Conservation (phyloP, 2,797 vertebrate species). For the Arrhamphus sclerolepis region DNA sequence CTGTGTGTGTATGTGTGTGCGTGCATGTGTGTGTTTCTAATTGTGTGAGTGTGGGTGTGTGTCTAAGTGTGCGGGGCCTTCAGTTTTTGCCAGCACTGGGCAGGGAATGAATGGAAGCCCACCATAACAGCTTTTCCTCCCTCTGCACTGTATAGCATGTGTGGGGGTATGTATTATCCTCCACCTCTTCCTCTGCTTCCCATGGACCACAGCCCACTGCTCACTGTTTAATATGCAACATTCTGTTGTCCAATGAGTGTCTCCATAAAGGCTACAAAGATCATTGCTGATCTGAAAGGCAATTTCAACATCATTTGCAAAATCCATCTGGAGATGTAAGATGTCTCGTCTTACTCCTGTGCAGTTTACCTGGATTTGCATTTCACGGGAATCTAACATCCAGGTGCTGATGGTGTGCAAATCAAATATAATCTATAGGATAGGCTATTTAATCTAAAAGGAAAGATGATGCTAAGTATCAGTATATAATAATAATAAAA, state of each 20-base stretch:
- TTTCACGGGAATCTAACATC: too few relatives aligned
- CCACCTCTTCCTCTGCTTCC: constrained; percentile 10
- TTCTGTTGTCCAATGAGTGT: constrained; percentile 41
- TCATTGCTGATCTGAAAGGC: constrained; percentile 47
- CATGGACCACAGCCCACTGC: constrained; percentile 21
- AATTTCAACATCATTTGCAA: constrained; percentile 39
- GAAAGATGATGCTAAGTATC: too few relatives aligned
- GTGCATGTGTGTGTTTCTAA: constrained; percentile 34
- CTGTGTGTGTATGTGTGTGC: constrained; percentile 34
- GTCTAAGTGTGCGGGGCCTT: constrained; percentile 36
- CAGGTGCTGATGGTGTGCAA: too few relatives aligned
- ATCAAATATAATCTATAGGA: too few relatives aligned
- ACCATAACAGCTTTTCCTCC: constrained; percentile 43
- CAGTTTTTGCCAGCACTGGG: constrained; percentile 51
- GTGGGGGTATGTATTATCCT: constrained; percentile 13
- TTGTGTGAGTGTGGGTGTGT: constrained; percentile 35
- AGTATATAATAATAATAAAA: too few relatives aligned
- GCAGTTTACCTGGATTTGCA: too few relatives aligned
- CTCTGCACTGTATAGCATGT: constrained; percentile 12
- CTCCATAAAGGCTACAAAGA: constrained; percentile 26
- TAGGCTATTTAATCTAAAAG: too few relatives aligned
- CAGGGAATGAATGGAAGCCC: constrained; percentile 48
- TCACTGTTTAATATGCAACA: constrained; percentile 37
- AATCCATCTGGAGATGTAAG: constrained; percentile 30
- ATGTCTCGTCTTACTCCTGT: constrained; percentile 9